phyloP scores from a whole-genome alignment of 2,113 vertebrate species.

The Arizona elegans region DNA sequence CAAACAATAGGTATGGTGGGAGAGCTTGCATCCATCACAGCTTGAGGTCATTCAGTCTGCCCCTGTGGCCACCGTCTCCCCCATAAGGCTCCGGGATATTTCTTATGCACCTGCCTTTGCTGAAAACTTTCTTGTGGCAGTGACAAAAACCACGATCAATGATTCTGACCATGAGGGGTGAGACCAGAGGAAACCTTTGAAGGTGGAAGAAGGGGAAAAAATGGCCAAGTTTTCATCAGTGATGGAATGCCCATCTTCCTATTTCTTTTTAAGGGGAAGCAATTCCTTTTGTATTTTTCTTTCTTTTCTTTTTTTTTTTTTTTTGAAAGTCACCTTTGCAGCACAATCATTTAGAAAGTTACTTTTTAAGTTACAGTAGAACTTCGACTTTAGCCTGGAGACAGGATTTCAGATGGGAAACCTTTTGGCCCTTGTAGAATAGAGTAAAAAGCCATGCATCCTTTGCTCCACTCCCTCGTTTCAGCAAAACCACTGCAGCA shows the following conservation, averaged over 20 bases:
- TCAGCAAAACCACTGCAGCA: constrained; percentile 7
- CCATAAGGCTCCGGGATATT: not conserved
- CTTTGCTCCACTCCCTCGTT: not conserved
- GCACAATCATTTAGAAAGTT: not conserved
- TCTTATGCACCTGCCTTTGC: not conserved
- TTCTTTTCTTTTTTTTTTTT: not conserved
- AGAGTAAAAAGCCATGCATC: not conserved
- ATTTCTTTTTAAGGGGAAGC: not conserved
- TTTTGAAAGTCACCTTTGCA: constrained; percentile 16
- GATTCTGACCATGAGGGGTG: not conserved
- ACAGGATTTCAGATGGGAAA: constrained; percentile 18
- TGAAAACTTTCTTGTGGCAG: no score
- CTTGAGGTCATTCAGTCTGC: no score
- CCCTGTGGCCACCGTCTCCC: no score
- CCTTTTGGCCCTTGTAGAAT: constrained; percentile 15
- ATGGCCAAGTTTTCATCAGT: not conserved
- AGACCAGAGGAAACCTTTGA: not conserved
- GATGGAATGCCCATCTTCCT: no score
- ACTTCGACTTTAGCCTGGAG: not conserved
- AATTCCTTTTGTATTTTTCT: not conserved
- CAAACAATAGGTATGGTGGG: not conserved
- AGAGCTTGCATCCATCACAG: not conserved
- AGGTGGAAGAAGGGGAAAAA: no score
- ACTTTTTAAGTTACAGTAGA: not conserved
- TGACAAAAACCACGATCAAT: not conserved